phyloP scores from a whole-genome alignment of 2,113 vertebrate genomes.

The Xyrauchen texanus region DNA sequence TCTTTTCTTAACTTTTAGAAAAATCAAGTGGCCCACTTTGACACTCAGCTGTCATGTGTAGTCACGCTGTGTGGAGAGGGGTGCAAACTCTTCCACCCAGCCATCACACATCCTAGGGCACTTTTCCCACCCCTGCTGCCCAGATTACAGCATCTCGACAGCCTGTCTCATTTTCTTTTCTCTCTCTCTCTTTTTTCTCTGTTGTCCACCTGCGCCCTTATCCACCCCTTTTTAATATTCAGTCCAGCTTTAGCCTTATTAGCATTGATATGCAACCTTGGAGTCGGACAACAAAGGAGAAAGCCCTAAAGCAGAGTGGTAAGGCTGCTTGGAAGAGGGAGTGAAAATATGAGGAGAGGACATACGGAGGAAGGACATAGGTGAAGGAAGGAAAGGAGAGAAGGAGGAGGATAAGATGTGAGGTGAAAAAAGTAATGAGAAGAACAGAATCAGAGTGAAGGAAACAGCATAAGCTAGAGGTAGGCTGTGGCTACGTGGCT shows the following conservation, averaged over 20 bases:
- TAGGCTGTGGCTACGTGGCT: conserved; percentile 23
- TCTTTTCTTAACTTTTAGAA: background rate
- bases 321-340: conserved; percentile 4
- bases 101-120: conserved; percentile 52
- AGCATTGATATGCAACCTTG: conserved; percentile 59
- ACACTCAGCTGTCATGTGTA: conserved; percentile 44
- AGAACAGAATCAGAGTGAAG: background rate
- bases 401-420: too few species aligned
- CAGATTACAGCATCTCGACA: conserved; percentile 32
- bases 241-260: conserved; percentile 52
- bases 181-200: background rate
- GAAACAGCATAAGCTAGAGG: background rate
- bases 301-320: conserved; percentile 45
- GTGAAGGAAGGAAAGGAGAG: background rate
- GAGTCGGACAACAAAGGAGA: conserved; percentile 61
- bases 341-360: conserved; percentile 2
- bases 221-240: conserved; percentile 49
- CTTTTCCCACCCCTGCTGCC: conserved; percentile 54
- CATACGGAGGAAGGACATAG: background rate
- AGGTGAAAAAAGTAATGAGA: conserved; percentile 10
- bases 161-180: conserved; percentile 5
- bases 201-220: conserved; percentile 51
- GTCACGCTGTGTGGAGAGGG: conserved; percentile 33
- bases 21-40: conserved; percentile 29
- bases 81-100: conserved; percentile 49